phyloP scores from a whole-genome alignment of 2,113 vertebrate genomes.

The Boulengeromyrus knoepffleri region DNA sequence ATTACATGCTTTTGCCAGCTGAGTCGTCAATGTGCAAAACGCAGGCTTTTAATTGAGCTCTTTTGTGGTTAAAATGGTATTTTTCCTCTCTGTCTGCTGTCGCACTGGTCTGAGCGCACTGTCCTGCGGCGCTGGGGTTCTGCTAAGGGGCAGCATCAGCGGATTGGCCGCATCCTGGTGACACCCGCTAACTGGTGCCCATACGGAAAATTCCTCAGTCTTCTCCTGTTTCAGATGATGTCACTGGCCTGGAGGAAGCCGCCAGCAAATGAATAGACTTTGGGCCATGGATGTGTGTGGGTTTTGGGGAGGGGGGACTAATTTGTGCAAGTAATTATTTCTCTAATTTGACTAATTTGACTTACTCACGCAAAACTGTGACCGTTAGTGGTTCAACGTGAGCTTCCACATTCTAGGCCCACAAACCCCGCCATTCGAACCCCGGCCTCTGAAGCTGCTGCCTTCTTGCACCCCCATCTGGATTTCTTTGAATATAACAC shows the following conservation, averaged over 20 bases:
- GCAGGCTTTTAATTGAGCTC: conserved; percentile 82
- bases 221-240: background rate
- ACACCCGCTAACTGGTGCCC: background rate
- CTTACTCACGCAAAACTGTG: background rate
- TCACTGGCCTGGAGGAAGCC: background rate
- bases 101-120: too few relatives aligned
- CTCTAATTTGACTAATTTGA: background rate
- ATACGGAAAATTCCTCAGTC: background rate
- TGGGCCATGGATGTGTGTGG: background rate
- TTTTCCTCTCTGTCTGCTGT: conserved; percentile 50
- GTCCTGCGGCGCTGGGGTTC: background rate
- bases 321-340: background rate
- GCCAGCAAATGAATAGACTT: background rate
- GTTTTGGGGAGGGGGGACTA: background rate
- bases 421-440: background rate
- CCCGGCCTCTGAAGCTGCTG: background rate
- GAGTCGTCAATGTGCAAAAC: conserved; percentile 78
- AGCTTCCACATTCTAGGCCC: background rate
- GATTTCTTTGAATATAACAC: background rate
- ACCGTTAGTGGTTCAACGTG: background rate
- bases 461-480: background rate
- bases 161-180: background rate
- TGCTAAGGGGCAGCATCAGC: background rate
- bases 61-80: conserved; percentile 82
- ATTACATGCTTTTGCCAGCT: conserved; percentile 59